A percentile compares a stretch with the other conserved stretches of the same genome.
phyloP scores from a whole-genome alignment of 2,113 vertebrate species.

The Macrotis lagotis region DNA sequence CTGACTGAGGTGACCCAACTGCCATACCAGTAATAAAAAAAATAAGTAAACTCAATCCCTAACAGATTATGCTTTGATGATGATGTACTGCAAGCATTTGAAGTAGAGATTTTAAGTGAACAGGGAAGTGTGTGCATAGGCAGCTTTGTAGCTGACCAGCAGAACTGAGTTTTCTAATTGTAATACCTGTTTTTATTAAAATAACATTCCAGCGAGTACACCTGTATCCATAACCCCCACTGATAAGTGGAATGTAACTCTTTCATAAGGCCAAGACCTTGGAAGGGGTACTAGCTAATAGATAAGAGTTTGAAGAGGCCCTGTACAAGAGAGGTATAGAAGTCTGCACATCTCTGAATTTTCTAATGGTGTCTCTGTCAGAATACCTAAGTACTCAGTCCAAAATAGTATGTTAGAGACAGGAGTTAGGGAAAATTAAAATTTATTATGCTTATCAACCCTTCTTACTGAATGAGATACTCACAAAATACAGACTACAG shows the following conservation, averaged over 20 bases:
- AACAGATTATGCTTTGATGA: slow-evolving; percentile 52
- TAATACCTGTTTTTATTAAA: slow-evolving; percentile 47
- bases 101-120: slow-evolving; percentile 50
- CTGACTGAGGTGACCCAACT: slow-evolving; percentile 16
- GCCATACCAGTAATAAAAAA: slow-evolving; percentile 27
- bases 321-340: background rate
- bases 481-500: background rate
- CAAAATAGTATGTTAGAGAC: background rate
- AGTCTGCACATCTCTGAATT: background rate
- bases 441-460: background rate
- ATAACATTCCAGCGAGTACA: slow-evolving; percentile 34
- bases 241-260: slow-evolving; percentile 12
- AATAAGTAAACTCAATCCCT: slow-evolving; percentile 5
- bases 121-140: slow-evolving; percentile 18
- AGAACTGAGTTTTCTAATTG: slow-evolving; percentile 43
- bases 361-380: background rate
- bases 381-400: slow-evolving; percentile 7
- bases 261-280: slow-evolving; percentile 49
- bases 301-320: slow-evolving; percentile 25
- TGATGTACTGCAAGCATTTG: slow-evolving; percentile 35
- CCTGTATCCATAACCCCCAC: background rate
- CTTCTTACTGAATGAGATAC: slow-evolving; percentile 20
- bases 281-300: slow-evolving; percentile 22
- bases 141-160: background rate
- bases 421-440: background rate